Percentiles rank a stretch among this genome's conserved stretches.
Conservation (phyloP, 2,888 invertebrate genomes). For the Erebia ligea region DNA sequence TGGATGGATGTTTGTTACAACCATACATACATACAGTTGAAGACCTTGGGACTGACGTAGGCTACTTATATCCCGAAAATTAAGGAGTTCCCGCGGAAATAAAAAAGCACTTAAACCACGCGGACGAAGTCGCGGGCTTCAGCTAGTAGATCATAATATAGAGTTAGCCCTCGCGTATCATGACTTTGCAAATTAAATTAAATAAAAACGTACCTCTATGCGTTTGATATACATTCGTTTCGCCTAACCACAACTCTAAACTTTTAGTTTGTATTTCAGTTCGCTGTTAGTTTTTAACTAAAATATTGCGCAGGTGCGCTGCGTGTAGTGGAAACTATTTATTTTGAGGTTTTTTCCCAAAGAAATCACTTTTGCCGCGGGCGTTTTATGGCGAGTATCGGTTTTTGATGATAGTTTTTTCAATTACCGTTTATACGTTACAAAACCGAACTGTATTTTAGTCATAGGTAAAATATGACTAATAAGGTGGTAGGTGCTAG, state of each 20-base stretch:
- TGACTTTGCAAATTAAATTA: too few species aligned
- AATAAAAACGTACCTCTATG: not conserved
- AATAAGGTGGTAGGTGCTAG: too few species aligned
- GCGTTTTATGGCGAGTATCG: not conserved
- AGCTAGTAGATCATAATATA: too few species aligned
- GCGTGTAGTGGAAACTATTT: not conserved
- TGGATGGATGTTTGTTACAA: too few species aligned
- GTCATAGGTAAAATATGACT: too few species aligned
- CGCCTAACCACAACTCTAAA: not conserved
- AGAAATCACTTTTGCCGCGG: slow-evolving; percentile 7
- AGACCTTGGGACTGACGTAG: too few species aligned
- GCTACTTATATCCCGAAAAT: too few species aligned
- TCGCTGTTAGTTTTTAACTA: slow-evolving; percentile 4
- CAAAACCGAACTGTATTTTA: not conserved
- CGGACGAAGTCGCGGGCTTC: too few species aligned
- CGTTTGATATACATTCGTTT: not conserved
- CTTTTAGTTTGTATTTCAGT: slow-evolving; percentile 1
- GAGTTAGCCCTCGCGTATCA: too few species aligned
- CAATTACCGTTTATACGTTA: not conserved
- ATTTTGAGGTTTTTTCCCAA: not conserved
- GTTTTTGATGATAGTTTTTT: not conserved
- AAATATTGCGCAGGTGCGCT: slow-evolving; percentile 2
- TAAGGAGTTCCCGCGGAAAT: too few species aligned
- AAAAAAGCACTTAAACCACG: too few species aligned
- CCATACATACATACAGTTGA: too few species aligned